Evolutionary conservation across 2,113 vertebrate species (phyloP), one percentile per base, ranked within the genome.

Genomic region (Scomber scombrus): DNA sequence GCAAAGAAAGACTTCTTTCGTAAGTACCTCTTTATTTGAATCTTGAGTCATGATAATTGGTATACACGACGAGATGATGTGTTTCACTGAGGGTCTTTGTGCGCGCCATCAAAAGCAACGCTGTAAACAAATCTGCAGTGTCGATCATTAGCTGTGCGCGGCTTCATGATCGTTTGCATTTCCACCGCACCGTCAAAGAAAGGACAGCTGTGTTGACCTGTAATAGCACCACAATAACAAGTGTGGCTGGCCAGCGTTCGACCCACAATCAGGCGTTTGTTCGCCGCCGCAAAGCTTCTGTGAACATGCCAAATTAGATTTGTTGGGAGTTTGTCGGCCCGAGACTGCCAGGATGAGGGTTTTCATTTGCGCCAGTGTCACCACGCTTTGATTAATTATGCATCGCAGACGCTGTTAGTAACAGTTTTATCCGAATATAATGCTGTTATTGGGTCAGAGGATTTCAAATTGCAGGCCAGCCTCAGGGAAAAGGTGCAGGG

Each of bases 1-100:
- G 97, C 97, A 93, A 99, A 99, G 95, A 99, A 98, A 95, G 98
- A 99, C 95, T 99, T 98, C 95, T 98, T 99, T 94, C 96, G 98
- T 98, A 95, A 98, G 97, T 98, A 66, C 31, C 64, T 55, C n/a
- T 57, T 67, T 19, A 68, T 67, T 67, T 62, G 40, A 23, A n/a
- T 40, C 3, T 52, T 21, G 34, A 3, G 3, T 21, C 14, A 16
- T 66, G 43, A 23, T 10, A 9, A 43, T 8, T 15, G 58, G 5
- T 56, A 5, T 26, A 26, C 51, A 23, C 49, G 50, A 67, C 31
- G 29, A 43, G 9, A 47, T n/a, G 34, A 46, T 52, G n/a, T 29
- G 26, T 77, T 72, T 67, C 26, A 19, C 19, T 63, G 18, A 23
- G 26, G 51, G 19, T 56, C 15, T 78, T 40, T 75, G 16, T 68